Base-by-base conservation (phyloP, 2,797 vertebrate species). In the Typhlichthys subterraneus region DNA sequence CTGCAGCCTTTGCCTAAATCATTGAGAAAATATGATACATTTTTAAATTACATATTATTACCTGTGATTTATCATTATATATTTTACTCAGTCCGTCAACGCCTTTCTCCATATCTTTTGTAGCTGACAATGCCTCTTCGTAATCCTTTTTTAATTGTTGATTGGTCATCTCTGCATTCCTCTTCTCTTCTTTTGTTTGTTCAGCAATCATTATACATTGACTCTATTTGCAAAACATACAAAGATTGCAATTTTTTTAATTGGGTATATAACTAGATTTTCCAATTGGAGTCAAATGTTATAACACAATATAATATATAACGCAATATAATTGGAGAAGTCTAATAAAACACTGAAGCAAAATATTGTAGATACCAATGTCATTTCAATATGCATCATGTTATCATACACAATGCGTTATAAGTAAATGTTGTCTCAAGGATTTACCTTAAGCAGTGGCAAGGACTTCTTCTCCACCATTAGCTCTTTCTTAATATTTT, bases 371-470 rank as follows among this genome's bases (percentile, higher is more conserved):
- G 45, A 38, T 17, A 5, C 42, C 14, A 17, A 13, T 7, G 2
- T 11, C 4, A 14, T n/a, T 53, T 31, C 1, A 53, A 2, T 7
- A 48, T 48, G 12, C 47, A 10, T 13, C 47, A 4, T 48, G 47
- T 48, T 11, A 14, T 12, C 9, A 48, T 14, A 12, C 8, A 14
- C 8, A 10, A 14, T 12, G 8, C 4, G 4, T 7, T 48, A 3
- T 48, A 48, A 42, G 1, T 8, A 9, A 42, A 17, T 45, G 10
- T 45, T 12, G 1, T 45, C 10, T 61, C 57, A 14, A 52, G 46
- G 53, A 65, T 80, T 60, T 80, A 92, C 91, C 89, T 90, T 88
- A 5, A 92, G 68, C 11, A 69, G 48, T 51, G 86, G 74, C 52
- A 82, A 29, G 15, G 63, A 19, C 1, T 75, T 73, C 63, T 59